Percentiles rank a stretch among this genome's conserved stretches.
Evolutionary conservation across 1,140 invertebrate species (phyloP).

Genomic region (Lucilia cuprina): DNA sequence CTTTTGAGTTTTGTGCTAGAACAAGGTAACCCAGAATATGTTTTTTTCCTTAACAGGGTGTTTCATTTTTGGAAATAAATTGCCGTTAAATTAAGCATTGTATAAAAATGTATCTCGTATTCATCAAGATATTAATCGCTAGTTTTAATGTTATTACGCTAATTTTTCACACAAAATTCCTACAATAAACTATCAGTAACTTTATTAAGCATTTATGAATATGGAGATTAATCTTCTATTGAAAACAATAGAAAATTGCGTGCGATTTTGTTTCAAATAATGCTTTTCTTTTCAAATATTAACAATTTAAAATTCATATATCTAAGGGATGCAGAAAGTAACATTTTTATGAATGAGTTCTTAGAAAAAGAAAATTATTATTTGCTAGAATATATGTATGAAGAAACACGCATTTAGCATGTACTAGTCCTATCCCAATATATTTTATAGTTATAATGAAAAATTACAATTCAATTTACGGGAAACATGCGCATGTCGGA

Average conservation of each 20-base stretch:
- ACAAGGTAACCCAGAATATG: neutral
- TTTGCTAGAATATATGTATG: neutral
- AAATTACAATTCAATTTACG: neutral
- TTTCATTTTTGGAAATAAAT: neutral
- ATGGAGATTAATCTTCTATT: no score
- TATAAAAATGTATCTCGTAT: no score
- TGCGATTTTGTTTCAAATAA: neutral
- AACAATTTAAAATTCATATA: no score
- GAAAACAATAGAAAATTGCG: no score
- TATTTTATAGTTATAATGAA: neutral
- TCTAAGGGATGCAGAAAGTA: no score
- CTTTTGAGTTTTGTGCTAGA: neutral
- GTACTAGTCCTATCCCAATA: neutral
- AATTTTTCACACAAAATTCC: no score
- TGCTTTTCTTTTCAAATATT: neutral
- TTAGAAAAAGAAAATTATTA: neutral
- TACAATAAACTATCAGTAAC: no score
- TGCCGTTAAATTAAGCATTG: neutral
- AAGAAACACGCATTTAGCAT: neutral
- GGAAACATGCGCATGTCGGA: neutral
- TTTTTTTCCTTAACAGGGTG: neutral
- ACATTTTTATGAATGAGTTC: conserved; percentile 10
- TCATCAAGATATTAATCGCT: no score
- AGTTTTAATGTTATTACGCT: no score
- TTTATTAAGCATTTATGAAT: no score